These are phyloP conservation scores for Siniperca chuatsi DNA, from an alignment of 2,113 vertebrate species.

Conservation along the genomic window DNA sequence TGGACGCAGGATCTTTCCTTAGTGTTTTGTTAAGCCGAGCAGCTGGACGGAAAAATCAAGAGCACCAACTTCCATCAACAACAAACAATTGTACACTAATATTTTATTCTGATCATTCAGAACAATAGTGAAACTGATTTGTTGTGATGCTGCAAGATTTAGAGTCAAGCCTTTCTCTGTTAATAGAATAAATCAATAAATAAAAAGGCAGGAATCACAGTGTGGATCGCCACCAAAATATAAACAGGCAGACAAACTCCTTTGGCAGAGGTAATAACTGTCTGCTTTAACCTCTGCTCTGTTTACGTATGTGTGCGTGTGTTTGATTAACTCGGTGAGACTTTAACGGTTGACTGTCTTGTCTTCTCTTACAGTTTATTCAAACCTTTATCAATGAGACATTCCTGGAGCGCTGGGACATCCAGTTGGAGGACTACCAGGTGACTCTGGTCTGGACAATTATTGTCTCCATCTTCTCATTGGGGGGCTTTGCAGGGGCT, in stretches of 20 bases:
- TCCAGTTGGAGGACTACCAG: slow-evolving; percentile 79
- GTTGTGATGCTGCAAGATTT: background rate
- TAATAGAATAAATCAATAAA: background rate
- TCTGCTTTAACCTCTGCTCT: slow-evolving; percentile 1
- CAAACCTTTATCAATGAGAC: slow-evolving; percentile 90
- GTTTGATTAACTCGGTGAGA: slow-evolving; percentile 3
- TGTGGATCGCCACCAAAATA: background rate
- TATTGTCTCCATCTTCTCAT: slow-evolving; percentile 89
- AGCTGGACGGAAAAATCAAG: background rate
- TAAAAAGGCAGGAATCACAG: no score
- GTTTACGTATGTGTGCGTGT: background rate
- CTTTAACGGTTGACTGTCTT: slow-evolving; percentile 17
- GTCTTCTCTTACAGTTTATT: slow-evolving; percentile 84
- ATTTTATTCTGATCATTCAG: background rate
- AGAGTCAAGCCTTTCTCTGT: background rate
- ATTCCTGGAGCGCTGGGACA: slow-evolving; percentile 82
- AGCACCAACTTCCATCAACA: background rate
- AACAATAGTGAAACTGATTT: background rate
- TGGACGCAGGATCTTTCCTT: background rate
- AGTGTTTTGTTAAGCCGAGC: background rate
- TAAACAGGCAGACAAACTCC: background rate
- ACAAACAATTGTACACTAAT: background rate
- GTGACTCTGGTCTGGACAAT: slow-evolving; percentile 91
- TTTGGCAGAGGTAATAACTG: slow-evolving; percentile 14
- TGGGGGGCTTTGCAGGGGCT: slow-evolving; percentile 89